phyloP scores from a whole-genome alignment of 2,888 invertebrate species.

The Platycheirus rosarum region DNA sequence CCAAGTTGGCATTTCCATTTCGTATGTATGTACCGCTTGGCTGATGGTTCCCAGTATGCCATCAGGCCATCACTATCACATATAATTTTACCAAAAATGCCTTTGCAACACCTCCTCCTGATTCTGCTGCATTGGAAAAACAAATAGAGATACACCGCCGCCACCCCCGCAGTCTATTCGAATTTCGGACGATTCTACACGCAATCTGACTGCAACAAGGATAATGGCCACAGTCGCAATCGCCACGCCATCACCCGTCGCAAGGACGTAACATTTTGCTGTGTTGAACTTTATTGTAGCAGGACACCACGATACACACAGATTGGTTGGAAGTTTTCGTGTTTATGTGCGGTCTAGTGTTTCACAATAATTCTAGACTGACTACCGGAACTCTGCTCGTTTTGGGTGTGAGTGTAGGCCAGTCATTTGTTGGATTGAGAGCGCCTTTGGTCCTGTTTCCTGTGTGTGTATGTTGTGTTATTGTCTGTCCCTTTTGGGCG shows the following conservation, averaged over 20 bases:
- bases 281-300: constrained; percentile 13
- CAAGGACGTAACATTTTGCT: constrained; percentile 26
- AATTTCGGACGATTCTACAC: constrained; percentile 57
- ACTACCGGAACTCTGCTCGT: constrained; percentile 67
- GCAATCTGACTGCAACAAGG: constrained; percentile 72
- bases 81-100: constrained; percentile 63
- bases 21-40: constrained; percentile 49
- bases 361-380: constrained; percentile 72
- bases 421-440: constrained; percentile 44
- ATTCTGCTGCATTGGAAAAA: constrained; percentile 13
- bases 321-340: constrained; percentile 68
- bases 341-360: constrained; percentile 70
- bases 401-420: constrained; percentile 22
- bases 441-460: constrained; percentile 12
- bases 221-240: constrained; percentile 63
- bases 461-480: constrained; percentile 13
- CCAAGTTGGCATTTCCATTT: constrained; percentile 68
- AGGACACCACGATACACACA: constrained; percentile 47
- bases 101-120: background rate
- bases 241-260: constrained; percentile 2
- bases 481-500: constrained; percentile 48
- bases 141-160: constrained; percentile 54
- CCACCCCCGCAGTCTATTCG: constrained; percentile 37
- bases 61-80: constrained; percentile 32
- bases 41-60: constrained; percentile 21